Evolutionary conservation across 2,888 invertebrate species (phyloP), one percentile per base, ranked within the genome.

Genomic region (Ferdinandea cuprea): DNA sequence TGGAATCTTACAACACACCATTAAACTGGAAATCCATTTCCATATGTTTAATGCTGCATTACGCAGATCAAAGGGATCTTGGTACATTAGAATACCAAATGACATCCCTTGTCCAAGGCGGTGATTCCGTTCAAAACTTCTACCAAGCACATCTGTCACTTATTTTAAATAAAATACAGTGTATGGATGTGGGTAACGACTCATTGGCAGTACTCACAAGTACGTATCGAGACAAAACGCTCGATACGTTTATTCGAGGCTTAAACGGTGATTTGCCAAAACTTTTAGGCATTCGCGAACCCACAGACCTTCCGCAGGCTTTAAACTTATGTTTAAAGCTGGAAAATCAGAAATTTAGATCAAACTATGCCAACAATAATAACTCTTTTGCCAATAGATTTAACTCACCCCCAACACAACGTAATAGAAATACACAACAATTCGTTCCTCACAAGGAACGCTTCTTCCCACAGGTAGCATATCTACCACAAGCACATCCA

Each of bases 21-120:
- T 46, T 80, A n/a, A 66, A 77, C 15, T 78, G 71, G 65, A 42
- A 35, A 54, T 11, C 46, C 13, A 78, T 78, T 3, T 59, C 66
- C 2, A 32, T 42, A 30, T 81, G 74, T n/a, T 48, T 81, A 5
- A 69, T 71, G 8, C 25, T 71, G 11, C 71, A 81, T 46, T 81
- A 81, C 46, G 81, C 74, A 0, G 76, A 61, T 25, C 61, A 74
- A 63, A 32, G 76, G 52, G 61, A 83, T 30, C 9, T 74, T 6
- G 48, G 69, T 21, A 76, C 76, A 1, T n/a, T 76, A 13, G 81
- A 83, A 17, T 80, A 80, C 44, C 80, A 80, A 35, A 44, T 80
- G 42, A 74, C 68, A 7, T 40, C 71, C 9, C 30, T 84, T 7
- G 42, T 78, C 0, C 63, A 78, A 37, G 59, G 58, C 17, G 61